Conservation (phyloP, 2,888 invertebrate genomes). For the Acrocera orbiculus region DNA sequence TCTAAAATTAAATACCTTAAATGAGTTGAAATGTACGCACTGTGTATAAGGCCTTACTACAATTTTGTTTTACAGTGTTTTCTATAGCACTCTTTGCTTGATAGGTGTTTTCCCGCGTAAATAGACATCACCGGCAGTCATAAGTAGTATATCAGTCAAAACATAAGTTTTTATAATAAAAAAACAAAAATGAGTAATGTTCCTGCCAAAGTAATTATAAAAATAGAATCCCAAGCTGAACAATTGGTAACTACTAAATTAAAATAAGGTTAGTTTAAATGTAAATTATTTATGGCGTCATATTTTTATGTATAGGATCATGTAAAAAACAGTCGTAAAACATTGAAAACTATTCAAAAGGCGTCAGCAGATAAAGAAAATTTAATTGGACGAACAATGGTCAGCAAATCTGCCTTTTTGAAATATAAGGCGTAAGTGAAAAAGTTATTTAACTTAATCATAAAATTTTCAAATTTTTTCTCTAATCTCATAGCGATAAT, state of each 20-base stretch:
- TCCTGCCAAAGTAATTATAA: constrained; percentile 27
- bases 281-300: background rate
- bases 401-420: constrained; percentile 37
- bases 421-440: constrained; percentile 34
- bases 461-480: background rate
- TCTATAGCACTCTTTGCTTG: no score
- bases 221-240: constrained; percentile 29
- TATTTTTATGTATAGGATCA: constrained; percentile 32
- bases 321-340: constrained; percentile 41
- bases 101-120: no score
- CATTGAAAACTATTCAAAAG: constrained; percentile 56
- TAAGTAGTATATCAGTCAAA: no score
- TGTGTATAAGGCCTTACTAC: no score
- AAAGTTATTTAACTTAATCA: background rate
- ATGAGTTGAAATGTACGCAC: no score
- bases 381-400: constrained; percentile 44
- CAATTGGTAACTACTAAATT: constrained; percentile 19
- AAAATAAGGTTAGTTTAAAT: background rate
- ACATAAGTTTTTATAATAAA: background rate
- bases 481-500: constrained; percentile 20
- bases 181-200: constrained; percentile 29
- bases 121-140: no score
- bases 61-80: no score
- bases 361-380: constrained; percentile 59
- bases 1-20: no score